Evolutionary conservation across 2,797 vertebrate genomes (phyloP), one percentile per base, ranked within the genome.

Genomic region (Crenichthys baileyi): DNA sequence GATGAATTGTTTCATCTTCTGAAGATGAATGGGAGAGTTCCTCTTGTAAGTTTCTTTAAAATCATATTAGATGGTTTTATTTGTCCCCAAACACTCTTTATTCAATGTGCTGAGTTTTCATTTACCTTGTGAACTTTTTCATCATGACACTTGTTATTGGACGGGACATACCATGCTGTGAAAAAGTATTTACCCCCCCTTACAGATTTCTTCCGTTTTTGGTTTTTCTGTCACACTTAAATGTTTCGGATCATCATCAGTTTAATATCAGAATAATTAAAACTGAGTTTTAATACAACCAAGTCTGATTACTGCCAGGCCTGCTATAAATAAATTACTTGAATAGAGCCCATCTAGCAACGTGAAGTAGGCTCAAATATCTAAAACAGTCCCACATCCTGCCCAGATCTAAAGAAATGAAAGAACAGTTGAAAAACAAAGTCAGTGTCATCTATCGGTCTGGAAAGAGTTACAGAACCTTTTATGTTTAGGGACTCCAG

Each of bases 1-100:
- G 88, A 78, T 39, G 70, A 76, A 83, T 58, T 5, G 4, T 44
- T 73, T 71, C 73, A n/a, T 39, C 72, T 80, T 71, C 22, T 51
- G n/a, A 79, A 11, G 50, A 79, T 15, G n/a, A 73, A 51, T 48
- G 51, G 26, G 24, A 71, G 72, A 36, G 26, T 65, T 65, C 36
- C 31, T 31, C 31, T 65, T 65, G 18, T 65, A 20, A 46, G 39
- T 46, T 15, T 46, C 12, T 26, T 26, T n/a, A 15, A 46, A 70
- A 26, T 70, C 67, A 46, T 46, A 70, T 67, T 22, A n/a, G 12
- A 70, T 41, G 24, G 2, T 68, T 24, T 68, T n/a, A 5, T 68
- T 44, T n/a, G 36, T n/a, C 65, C 65, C 63, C 22, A 68, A 68
- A 44, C 22, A 5, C 22, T 68, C 22, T n/a, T 68, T 46, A 70